These are phyloP conservation scores for Sesamia inferens DNA, from an alignment of 2,888 invertebrate species.

Conservation along the genomic window DNA sequence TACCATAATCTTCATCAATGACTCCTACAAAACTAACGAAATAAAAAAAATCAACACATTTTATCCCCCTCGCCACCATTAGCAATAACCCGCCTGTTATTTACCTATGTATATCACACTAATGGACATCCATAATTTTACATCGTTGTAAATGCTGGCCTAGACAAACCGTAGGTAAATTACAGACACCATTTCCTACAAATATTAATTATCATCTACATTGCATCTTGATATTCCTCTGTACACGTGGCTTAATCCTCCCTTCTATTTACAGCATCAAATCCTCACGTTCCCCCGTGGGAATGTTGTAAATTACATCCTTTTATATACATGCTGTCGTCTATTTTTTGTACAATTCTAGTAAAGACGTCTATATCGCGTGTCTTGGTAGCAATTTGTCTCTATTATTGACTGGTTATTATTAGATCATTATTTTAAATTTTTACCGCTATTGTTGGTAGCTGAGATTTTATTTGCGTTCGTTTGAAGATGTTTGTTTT, in stretches of 20 bases:
- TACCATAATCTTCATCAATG: background rate
- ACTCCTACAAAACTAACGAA: background rate
- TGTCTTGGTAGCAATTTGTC: slow-evolving; percentile 65
- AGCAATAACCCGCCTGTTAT: background rate
- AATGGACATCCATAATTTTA: background rate
- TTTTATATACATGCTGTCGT: slow-evolving; percentile 19
- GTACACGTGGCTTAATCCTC: slow-evolving; percentile 21
- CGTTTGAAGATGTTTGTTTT: background rate
- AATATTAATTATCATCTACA: slow-evolving; percentile 5
- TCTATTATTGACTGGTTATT: slow-evolving; percentile 52
- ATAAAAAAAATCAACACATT: background rate
- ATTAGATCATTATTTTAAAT: slow-evolving; percentile 14
- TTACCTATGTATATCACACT: background rate
- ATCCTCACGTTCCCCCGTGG: slow-evolving; percentile 44
- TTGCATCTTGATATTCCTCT: slow-evolving; percentile 4
- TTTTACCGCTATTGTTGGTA: slow-evolving; percentile 12
- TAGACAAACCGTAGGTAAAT: slow-evolving; percentile 7
- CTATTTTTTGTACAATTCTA: slow-evolving; percentile 44
- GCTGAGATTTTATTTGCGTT: slow-evolving; percentile 9
- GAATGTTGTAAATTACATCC: slow-evolving; percentile 42
- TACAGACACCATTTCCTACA: background rate
- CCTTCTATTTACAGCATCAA: slow-evolving; percentile 9
- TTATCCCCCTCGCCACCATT: background rate
- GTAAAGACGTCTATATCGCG: slow-evolving; percentile 57
- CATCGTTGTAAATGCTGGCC: background rate